Evolutionary conservation across 2,797 vertebrate genomes (phyloP), one percentile per base, ranked within the genome.

Genomic region (Acomys russatus): DNA sequence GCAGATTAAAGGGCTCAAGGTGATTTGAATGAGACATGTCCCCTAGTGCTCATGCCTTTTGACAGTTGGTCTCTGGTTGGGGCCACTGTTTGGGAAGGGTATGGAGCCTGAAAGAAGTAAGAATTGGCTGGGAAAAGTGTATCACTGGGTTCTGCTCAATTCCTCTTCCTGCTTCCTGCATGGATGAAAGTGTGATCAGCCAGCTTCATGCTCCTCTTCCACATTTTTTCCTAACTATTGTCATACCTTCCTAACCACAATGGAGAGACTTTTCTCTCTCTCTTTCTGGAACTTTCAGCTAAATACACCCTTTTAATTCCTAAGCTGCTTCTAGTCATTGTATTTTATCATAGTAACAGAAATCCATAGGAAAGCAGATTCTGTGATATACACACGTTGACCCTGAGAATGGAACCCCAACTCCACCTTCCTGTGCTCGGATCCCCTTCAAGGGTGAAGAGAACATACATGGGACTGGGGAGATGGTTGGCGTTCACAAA

Each of bases 401-500:
- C 15, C 84, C 56, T 38, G 88, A 68, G 92, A 88, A 80, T 23
- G 1, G 44, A 70, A 38, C 30, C 22, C 22, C 49, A 85, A 49
- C 18, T 49, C 33, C 90, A 33, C 54, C 35, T 18, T 56, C 63
- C 3, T 18, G 2, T 10, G 18, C 89, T 64, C 30, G 61, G 35
- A 15, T 59, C 51, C 1, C 28, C 30, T 68, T 33, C 30, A 30
- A 51, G 64, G 20, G 17, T 70, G 38, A 74, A 49, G 38, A 66
- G 28, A 93, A 54, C 49, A 70, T 44, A 35, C 94, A 54, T 44
- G 44, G 88, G 51, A 87, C 88, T 94, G 70, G 82, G 82, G 91
- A 38, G 15, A 30, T 38, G 61, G 33, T 17, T 22, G 95, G 61
- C 9, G 66, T 15, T 95, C 71, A 94, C 84, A 97, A 96, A 95